A percentile compares a stretch with the other conserved stretches of the same genome.
Evolutionary conservation across 1,140 invertebrate genomes (phyloP).

Genomic region (Periplaneta americana): DNA sequence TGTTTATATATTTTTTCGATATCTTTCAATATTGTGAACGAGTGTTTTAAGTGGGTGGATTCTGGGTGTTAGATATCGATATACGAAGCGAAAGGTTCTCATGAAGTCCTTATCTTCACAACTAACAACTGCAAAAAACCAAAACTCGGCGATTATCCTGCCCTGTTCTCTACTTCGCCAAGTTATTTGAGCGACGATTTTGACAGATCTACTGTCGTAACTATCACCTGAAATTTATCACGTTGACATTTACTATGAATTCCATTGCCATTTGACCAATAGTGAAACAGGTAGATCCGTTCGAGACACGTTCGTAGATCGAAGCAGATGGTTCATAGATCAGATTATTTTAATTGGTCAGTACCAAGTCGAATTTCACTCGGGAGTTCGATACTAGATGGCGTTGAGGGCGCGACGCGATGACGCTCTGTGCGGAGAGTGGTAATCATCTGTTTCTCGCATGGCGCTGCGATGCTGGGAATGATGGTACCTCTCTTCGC

Average conservation of each 20-base stretch:
- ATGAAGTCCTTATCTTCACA: background rate
- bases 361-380: background rate
- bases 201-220: background rate
- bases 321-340: background rate
- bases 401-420: conserved; percentile 45
- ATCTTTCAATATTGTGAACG: background rate
- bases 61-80: background rate
- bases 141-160: background rate
- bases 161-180: background rate
- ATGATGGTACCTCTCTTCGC: conserved; percentile 13
- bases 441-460: conserved; percentile 36
- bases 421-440: conserved; percentile 41
- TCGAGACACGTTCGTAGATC: background rate
- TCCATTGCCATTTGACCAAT: background rate
- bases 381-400: conserved; percentile 34
- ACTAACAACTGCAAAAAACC: background rate
- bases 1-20: background rate
- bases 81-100: background rate
- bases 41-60: background rate
- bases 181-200: background rate
- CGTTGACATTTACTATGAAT: background rate
- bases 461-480: conserved; percentile 7
- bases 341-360: background rate
- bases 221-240: background rate
- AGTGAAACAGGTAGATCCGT: background rate